Evolutionary conservation across 1,140 invertebrate genomes (phyloP).

Genomic region (Drosophila seguyi): DNA sequence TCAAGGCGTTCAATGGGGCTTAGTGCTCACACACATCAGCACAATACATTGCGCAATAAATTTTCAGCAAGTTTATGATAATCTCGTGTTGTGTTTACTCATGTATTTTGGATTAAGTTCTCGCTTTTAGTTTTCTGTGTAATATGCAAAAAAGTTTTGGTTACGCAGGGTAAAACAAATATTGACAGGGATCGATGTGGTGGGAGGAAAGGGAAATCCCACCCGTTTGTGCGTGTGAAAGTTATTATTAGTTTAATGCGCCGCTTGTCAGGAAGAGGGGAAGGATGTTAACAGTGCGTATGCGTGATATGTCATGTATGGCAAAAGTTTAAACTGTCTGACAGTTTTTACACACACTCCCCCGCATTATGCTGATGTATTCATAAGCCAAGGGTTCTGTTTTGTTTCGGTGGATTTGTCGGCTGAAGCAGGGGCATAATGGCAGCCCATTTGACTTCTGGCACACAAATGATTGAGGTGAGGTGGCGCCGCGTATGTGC

Average conservation of each 20-base stretch:
- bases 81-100: conserved; percentile 57
- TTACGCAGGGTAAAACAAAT: conserved; percentile 20
- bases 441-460: conserved; percentile 45
- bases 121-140: conserved; percentile 45
- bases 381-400: conserved; percentile 17
- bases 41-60: conserved; percentile 32
- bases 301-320: conserved; percentile 47
- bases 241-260: conserved; percentile 51
- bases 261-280: conserved; percentile 5
- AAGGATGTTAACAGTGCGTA: conserved; percentile 25
- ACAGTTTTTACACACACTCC: conserved; percentile 21
- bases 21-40: conserved; percentile 4
- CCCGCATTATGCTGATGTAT: conserved; percentile 20
- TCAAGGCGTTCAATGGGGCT: conserved; percentile 33
- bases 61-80: conserved; percentile 47
- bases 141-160: conserved; percentile 45
- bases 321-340: conserved; percentile 43
- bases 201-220: not conserved
- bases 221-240: conserved; percentile 23
- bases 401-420: conserved; percentile 26
- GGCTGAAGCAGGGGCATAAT: conserved; percentile 9
- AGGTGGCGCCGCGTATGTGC: conserved; percentile 1
- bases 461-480: conserved; percentile 26
- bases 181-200: conserved; percentile 42
- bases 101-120: conserved; percentile 54